A percentile compares a stretch with the other conserved stretches of the same genome.
Evolutionary conservation across 2,888 invertebrate species (phyloP).

Genomic region (Agrotis ipsilon): DNA sequence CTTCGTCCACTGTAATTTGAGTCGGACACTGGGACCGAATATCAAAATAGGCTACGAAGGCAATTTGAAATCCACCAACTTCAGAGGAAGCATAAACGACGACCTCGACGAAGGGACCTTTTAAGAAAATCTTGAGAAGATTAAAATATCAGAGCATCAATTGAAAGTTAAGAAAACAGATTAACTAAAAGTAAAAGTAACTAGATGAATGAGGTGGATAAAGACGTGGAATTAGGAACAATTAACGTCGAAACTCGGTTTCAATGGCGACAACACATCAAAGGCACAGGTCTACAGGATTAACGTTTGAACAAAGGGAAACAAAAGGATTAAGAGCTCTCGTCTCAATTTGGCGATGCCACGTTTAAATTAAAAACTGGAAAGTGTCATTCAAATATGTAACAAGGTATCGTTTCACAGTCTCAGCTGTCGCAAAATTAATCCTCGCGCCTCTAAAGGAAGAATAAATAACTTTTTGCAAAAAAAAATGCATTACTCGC

Average conservation of each 20-base stretch:
- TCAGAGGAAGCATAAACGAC: conserved; percentile 23
- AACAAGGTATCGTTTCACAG: conserved; percentile 80
- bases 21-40: conserved; percentile 57
- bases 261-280: conserved; percentile 71
- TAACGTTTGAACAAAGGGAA: conserved; percentile 74
- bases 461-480: conserved; percentile 78
- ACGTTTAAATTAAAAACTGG: conserved; percentile 78
- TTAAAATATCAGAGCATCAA: conserved; percentile 53
- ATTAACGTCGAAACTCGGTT: conserved; percentile 73
- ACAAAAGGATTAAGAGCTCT: conserved; percentile 80
- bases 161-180: conserved; percentile 65
- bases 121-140: conserved; percentile 39
- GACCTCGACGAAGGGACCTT: conserved; percentile 29
- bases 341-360: conserved; percentile 75
- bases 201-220: conserved; percentile 68
- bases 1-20: conserved; percentile 59
- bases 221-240: conserved; percentile 73
- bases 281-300: conserved; percentile 77
- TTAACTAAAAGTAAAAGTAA: conserved; percentile 69
- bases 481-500: conserved; percentile 77
- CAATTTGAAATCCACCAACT: conserved; percentile 51
- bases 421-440: conserved; percentile 76
- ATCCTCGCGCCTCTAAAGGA: conserved; percentile 77
- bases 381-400: conserved; percentile 84
- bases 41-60: conserved; percentile 57